Percentiles rank a stretch among this genome's conserved stretches.
Evolutionary conservation across 2,888 invertebrate species (phyloP).

Genomic region (Athrips mouffetella): DNA sequence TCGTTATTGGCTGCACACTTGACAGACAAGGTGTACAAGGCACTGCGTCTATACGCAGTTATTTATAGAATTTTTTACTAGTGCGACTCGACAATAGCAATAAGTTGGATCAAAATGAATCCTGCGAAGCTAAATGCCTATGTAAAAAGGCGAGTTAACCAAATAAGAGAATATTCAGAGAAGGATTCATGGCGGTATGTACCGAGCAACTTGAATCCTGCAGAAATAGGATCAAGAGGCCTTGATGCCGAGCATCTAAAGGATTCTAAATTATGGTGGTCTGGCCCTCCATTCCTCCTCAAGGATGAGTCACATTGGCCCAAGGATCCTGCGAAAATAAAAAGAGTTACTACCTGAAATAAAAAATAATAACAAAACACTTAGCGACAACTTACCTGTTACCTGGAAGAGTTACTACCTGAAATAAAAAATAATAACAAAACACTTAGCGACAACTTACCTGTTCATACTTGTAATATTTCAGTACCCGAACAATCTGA

Average conservation of each 20-base stretch:
- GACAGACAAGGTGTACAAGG: constrained; percentile 19
- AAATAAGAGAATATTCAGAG: constrained; percentile 27
- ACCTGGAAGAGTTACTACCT: not conserved
- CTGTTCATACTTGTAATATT: too few relatives aligned
- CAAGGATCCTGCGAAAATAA: not conserved
- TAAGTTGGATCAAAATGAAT: constrained; percentile 26
- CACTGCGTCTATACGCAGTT: constrained; percentile 19
- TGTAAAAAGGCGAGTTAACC: constrained; percentile 27
- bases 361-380: too few relatives aligned
- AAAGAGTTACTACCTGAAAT: not conserved
- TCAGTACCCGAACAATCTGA: too few relatives aligned
- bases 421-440: not conserved
- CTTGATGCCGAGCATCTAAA: constrained; percentile 21
- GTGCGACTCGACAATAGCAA: constrained; percentile 30
- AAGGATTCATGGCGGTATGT: constrained; percentile 28
- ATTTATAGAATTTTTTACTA: constrained; percentile 21
- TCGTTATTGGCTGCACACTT: constrained; percentile 28
- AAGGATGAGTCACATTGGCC: not conserved
- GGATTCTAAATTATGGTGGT: constrained; percentile 26
- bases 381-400: too few relatives aligned
- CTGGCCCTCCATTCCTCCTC: constrained; percentile 23
- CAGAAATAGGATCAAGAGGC: constrained; percentile 30
- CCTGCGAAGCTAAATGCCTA: constrained; percentile 24
- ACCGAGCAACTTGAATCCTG: constrained; percentile 27
- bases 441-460: too few relatives aligned